Evolutionary conservation across 2,113 vertebrate species (phyloP), one percentile per base, ranked within the genome.

Genomic region (Pedionomus torquatus): DNA sequence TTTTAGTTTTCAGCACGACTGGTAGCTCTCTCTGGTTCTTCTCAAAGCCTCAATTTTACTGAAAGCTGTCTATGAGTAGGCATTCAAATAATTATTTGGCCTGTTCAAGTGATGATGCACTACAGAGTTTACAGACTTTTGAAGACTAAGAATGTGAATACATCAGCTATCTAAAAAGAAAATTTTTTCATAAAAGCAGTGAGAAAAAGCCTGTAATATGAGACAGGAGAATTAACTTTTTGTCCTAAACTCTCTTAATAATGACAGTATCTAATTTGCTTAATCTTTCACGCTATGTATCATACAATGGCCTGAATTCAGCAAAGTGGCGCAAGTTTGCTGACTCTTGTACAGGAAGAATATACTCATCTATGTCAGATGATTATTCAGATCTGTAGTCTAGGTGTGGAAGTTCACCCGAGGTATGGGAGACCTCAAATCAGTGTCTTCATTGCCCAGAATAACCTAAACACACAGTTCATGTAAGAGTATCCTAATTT

Each of bases 51-150:
- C 92, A 77, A 4, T 96, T 92, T 94, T 78, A 63, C 83, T 95
- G 93, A 97, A 97, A 96, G 75, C 82, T 97, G 78, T 83, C 93
- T 98, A 10, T 39, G 92, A 95, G 65, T 82, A 97, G 96, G 85
- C 82, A 95, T 95, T 93, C 75, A 91, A 95, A 84, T 58, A 97
- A 96, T 97, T 97, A 95, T 98, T 96, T 97, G 93, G 77, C 58
- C 96, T 96, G 94, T 98, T 98, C 96, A 97, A 97, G 96, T 97
- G 96, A 90, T 98, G 97, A 98, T 95, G 93, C 83, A 92, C 74
- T 91, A 85, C 79, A 92, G 97, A 96, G 82, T 96, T 97, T 96
- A 97, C 72, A 95, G 96, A 95, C 96, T 98, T 98, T 84, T 96
- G 96, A 97, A 93, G 57, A 94, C 85, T 96, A 88, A 93, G 61